Evolutionary conservation across 2,888 invertebrate species (phyloP).

Genomic region (Ligdia adustata): DNA sequence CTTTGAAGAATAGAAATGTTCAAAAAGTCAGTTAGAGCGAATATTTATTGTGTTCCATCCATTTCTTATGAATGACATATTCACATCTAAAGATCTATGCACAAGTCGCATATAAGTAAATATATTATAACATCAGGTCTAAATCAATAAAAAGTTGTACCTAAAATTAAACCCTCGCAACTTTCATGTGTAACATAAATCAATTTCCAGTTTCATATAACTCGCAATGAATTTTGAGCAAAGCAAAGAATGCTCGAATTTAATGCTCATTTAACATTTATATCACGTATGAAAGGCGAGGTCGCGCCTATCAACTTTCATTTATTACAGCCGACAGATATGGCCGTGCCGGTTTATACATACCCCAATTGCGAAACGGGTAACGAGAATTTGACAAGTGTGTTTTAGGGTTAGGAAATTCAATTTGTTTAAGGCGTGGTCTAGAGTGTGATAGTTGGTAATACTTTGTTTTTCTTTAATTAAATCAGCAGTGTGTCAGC

Average conservation of each 20-base stretch:
- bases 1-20: too few relatives aligned
- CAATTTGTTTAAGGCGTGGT: neutral
- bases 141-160: too few relatives aligned
- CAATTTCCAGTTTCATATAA: constrained; percentile 25
- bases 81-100: too few relatives aligned
- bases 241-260: constrained; percentile 30
- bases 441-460: too few relatives aligned
- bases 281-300: constrained; percentile 34
- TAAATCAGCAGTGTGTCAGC: too few relatives aligned
- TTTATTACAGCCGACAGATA: constrained; percentile 32
- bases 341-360: constrained; percentile 18
- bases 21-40: too few relatives aligned
- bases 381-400: constrained; percentile 18
- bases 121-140: too few relatives aligned
- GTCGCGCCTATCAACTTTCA: constrained; percentile 34
- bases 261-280: constrained; percentile 32
- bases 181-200: constrained; percentile 20
- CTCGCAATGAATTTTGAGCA: constrained; percentile 17
- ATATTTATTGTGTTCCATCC: too few relatives aligned
- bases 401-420: constrained; percentile 9
- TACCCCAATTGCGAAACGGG: constrained; percentile 8
- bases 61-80: too few relatives aligned
- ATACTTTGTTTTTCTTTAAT: too few relatives aligned
- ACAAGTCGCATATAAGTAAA: too few relatives aligned
- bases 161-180: constrained; percentile 15